phyloP scores from a whole-genome alignment of 1,140 invertebrate species.

The Drosophila navojoa region DNA sequence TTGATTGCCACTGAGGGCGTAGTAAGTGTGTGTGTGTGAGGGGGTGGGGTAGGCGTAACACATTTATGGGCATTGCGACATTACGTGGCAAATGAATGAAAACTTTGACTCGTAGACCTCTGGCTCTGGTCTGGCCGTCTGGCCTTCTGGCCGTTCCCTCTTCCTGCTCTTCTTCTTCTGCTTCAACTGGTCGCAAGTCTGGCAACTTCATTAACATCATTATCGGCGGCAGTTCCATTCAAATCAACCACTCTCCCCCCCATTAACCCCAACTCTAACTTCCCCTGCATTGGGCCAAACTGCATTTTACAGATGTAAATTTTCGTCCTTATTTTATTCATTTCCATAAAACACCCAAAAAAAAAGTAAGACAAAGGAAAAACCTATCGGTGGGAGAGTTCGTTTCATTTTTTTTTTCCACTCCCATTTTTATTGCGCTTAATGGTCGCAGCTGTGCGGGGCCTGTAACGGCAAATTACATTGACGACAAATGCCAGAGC shows the following conservation, averaged over 20 bases:
- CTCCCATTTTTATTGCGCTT: conserved; percentile 26
- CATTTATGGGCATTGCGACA: conserved; percentile 69
- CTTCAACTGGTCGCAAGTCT: conserved; percentile 10
- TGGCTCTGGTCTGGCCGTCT: no score
- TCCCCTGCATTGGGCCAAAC: conserved; percentile 8
- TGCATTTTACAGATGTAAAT: conserved; percentile 12
- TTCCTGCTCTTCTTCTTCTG: neutral
- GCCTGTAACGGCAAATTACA: conserved; percentile 63
- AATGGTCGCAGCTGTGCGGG: conserved; percentile 50
- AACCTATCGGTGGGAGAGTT: neutral
- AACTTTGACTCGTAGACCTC: conserved; percentile 7
- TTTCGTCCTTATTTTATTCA: conserved; percentile 7
- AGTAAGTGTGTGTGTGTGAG: neutral
- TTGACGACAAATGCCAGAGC: conserved; percentile 63
- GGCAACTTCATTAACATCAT: conserved; percentile 71
- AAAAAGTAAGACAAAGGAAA: neutral
- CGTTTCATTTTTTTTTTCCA: no score
- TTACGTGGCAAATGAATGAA: conserved; percentile 66
- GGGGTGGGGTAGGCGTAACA: conserved; percentile 51
- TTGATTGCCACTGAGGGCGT: conserved; percentile 52
- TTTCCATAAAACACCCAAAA: conserved; percentile 1
- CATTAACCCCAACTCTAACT: no score
- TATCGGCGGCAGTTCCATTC: conserved; percentile 29
- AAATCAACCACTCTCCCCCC: neutral
- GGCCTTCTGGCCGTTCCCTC: neutral